Evolutionary conservation across 2,113 vertebrate genomes (phyloP).

Genomic region (Plotosus lineatus): DNA sequence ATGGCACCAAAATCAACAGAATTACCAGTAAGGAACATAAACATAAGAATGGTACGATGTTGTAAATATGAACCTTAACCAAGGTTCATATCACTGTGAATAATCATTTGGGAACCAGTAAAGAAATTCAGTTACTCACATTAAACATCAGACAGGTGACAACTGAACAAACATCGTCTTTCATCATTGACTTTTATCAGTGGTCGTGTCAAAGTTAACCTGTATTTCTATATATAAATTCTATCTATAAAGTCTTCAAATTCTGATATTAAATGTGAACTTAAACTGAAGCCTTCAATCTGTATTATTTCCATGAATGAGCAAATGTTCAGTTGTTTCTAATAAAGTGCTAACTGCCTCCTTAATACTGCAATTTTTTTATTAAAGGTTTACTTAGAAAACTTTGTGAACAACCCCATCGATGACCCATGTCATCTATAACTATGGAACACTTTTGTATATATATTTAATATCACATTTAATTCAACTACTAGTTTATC

Average conservation of each 20-base stretch:
- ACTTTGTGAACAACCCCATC: background rate
- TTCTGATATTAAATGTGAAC: background rate
- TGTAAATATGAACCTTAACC: background rate
- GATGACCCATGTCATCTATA: background rate
- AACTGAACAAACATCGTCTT: background rate
- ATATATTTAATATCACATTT: background rate
- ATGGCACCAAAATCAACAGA: slow-evolving; percentile 36
- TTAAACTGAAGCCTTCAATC: background rate
- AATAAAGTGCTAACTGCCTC: background rate
- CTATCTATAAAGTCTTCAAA: too few species aligned
- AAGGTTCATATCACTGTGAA: background rate
- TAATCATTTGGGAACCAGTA: background rate
- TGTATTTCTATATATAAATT: too few species aligned
- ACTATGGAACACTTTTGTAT: background rate
- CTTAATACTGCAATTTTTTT: background rate
- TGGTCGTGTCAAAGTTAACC: too few species aligned
- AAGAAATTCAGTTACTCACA: background rate
- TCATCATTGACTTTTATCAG: too few species aligned
- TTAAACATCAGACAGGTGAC: background rate
- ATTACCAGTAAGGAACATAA: slow-evolving; percentile 54
- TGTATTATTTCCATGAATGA: background rate
- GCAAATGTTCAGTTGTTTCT: background rate
- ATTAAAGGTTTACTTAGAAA: background rate
- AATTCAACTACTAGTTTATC: background rate
- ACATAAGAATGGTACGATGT: slow-evolving; percentile 67